These are phyloP conservation scores for Pterophyllum scalare DNA, from an alignment of 2,113 vertebrate species.

Conservation along the genomic window DNA sequence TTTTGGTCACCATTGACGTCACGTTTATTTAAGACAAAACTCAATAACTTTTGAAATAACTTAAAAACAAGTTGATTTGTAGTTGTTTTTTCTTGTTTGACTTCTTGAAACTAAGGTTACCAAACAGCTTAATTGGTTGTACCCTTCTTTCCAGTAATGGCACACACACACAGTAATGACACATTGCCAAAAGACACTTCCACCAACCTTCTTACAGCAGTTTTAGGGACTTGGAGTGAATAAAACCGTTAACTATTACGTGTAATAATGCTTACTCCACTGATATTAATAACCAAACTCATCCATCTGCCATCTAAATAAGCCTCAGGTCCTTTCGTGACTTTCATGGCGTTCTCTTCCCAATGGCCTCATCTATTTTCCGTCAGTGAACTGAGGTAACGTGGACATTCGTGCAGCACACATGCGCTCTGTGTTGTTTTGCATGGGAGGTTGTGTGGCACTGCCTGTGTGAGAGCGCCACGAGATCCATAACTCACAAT, in stretches of 20 bases:
- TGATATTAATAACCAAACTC: neutral
- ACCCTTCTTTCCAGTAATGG: neutral
- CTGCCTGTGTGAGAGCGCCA: slow-evolving; percentile 22
- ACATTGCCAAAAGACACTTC: neutral
- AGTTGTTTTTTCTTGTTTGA: neutral
- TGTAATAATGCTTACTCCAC: neutral
- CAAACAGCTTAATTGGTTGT: neutral
- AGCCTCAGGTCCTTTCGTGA: neutral
- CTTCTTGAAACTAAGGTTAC: slow-evolving; percentile 13
- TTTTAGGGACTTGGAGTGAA: neutral
- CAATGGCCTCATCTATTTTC: neutral
- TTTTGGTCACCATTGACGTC: neutral
- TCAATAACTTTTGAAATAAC: neutral
- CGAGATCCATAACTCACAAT: slow-evolving; percentile 68
- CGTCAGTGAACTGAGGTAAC: neutral
- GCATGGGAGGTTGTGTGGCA: slow-evolving; percentile 7
- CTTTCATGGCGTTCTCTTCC: neutral
- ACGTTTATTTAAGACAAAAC: neutral
- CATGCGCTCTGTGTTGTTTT: slow-evolving; percentile 28
- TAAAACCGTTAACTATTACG: neutral
- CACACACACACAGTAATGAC: neutral
- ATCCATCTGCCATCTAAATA: neutral
- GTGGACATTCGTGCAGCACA: neutral
- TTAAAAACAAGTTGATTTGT: neutral
- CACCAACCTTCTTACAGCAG: neutral